These are phyloP conservation scores for Mesocricetus auratus DNA, from an alignment of 2,113 vertebrate species.

Conservation along the genomic window DNA sequence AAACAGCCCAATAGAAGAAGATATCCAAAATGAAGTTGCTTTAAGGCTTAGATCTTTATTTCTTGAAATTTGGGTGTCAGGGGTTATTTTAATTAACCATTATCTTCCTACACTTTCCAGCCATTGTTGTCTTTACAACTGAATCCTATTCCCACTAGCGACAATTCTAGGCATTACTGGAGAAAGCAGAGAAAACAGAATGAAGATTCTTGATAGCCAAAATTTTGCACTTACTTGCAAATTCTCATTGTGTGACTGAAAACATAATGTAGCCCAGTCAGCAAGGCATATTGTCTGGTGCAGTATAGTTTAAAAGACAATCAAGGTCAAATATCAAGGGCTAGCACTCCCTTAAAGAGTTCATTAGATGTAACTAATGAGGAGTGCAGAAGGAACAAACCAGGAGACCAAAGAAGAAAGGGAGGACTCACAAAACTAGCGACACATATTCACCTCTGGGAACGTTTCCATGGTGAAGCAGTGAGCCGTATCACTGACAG, in stretches of 20 bases:
- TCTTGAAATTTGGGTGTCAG: not conserved
- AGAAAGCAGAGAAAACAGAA: not conserved
- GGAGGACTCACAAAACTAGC: not conserved
- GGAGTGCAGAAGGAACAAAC: not conserved
- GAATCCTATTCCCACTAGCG: not conserved
- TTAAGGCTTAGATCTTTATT: not conserved
- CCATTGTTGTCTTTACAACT: not conserved
- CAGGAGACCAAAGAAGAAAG: not conserved
- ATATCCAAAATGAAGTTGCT: not conserved
- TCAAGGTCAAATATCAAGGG: not conserved
- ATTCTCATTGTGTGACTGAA: not conserved
- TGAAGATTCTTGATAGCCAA: not conserved
- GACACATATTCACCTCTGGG: not conserved
- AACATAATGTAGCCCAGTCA: not conserved
- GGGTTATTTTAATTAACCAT: not conserved
- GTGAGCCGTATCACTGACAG: not conserved
- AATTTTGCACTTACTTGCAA: not conserved
- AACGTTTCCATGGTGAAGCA: not conserved
- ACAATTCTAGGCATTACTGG: not conserved
- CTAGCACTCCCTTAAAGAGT: not conserved
- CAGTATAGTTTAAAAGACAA: not conserved
- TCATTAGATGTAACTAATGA: not conserved
- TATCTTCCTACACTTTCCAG: not conserved
- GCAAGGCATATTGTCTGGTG: not conserved
- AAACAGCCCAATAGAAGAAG: not conserved